Evolutionary conservation across 1,140 invertebrate species (phyloP).

Genomic region (Bombus difficillimus): DNA sequence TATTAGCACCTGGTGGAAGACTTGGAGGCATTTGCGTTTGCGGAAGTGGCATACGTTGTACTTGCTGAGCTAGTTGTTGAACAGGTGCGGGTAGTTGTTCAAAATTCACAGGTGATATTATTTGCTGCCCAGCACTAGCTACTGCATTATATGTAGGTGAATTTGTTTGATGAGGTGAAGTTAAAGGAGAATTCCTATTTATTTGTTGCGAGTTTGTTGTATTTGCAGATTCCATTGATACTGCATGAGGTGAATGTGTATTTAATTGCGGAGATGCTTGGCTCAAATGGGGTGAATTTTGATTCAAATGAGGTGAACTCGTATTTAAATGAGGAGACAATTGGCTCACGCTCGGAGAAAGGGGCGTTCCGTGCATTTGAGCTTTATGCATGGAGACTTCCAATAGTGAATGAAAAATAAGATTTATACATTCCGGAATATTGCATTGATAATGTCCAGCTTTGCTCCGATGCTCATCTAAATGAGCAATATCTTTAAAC

Average conservation of each 20-base stretch:
- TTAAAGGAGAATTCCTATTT: conserved; percentile 69
- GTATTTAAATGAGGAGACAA: conserved; percentile 68
- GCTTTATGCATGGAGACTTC: conserved; percentile 79
- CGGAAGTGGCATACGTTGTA: conserved; percentile 81
- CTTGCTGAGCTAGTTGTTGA: conserved; percentile 82
- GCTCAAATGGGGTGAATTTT: conserved; percentile 63
- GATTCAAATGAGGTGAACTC: conserved; percentile 71
- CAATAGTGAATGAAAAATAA: conserved; percentile 73
- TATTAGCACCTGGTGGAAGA: conserved; percentile 76
- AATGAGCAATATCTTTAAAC: conserved; percentile 77
- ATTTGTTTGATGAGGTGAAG: conserved; percentile 71
- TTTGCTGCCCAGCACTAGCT: conserved; percentile 54
- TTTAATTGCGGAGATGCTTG: conserved; percentile 66
- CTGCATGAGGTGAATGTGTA: conserved; percentile 61
- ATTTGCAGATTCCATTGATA: conserved; percentile 59
- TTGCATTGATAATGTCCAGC: conserved; percentile 82
- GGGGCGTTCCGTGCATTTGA: conserved; percentile 75
- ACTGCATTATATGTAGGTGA: conserved; percentile 72
- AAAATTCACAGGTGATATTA: conserved; percentile 78
- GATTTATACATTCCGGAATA: conserved; percentile 77
- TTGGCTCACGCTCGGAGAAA: conserved; percentile 71
- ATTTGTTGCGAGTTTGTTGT: conserved; percentile 61
- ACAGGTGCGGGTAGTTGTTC: conserved; percentile 82
- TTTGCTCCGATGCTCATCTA: conserved; percentile 79
- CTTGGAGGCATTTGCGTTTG: conserved; percentile 75